phyloP scores from a whole-genome alignment of 2,113 vertebrate genomes.

The Clarias magur region DNA sequence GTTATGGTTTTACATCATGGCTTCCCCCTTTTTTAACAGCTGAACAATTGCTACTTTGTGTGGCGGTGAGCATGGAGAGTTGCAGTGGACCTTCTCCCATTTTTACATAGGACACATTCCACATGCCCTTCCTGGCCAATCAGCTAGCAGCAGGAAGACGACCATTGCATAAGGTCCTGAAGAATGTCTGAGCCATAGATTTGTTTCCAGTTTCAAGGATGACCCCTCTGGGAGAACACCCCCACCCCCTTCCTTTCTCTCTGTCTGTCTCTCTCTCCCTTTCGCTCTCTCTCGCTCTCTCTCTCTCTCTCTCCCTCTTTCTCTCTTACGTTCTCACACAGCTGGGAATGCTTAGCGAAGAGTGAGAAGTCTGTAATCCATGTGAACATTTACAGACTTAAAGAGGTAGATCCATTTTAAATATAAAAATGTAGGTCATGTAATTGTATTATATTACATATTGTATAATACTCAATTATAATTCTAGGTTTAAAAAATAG shows the following conservation, averaged over 20 bases:
- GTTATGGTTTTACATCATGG: conserved; percentile 75
- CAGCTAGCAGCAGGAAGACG: conserved; percentile 60
- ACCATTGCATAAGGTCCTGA: conserved; percentile 62
- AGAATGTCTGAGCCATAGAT: conserved; percentile 70
- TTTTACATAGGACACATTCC: conserved; percentile 74
- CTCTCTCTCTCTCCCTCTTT: conserved; percentile 12
- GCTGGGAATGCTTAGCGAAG: conserved; percentile 77
- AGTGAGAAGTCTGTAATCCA: conserved; percentile 64
- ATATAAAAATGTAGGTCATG: not conserved
- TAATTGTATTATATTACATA: not conserved
- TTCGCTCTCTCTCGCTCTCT: not conserved
- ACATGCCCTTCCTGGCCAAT: conserved; percentile 63
- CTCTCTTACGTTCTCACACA: conserved; percentile 62
- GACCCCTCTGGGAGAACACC: conserved; percentile 58
- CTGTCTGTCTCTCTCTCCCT: conserved; percentile 30
- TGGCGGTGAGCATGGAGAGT: conserved; percentile 61
- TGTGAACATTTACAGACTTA: conserved; percentile 57
- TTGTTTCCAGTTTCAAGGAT: conserved; percentile 73
- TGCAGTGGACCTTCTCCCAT: conserved; percentile 68
- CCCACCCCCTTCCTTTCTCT: conserved; percentile 4
- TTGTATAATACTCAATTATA: not conserved
- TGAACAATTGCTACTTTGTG: conserved; percentile 79
- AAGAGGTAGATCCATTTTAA: conserved; percentile 17
- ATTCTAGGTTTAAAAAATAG: not conserved
- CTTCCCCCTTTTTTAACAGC: conserved; percentile 68